Evolutionary conservation across 2,797 vertebrate genomes (phyloP), one percentile per base, ranked within the genome.

Genomic region (Tarsius wallacei): DNA sequence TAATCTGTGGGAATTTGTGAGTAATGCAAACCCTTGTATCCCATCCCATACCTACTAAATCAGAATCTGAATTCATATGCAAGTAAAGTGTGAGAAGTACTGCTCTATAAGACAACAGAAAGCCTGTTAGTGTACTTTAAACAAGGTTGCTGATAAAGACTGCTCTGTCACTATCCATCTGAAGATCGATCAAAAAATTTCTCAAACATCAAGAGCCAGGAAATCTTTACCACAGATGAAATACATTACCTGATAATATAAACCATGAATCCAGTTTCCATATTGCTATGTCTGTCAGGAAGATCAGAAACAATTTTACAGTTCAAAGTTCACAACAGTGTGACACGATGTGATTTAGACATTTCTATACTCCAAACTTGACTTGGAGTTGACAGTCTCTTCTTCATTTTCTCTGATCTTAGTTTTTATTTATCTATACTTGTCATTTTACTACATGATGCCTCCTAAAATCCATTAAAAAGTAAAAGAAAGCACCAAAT

Each of bases 401-500:
- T 83, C 83, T 84, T 74, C 42, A 36, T 42, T 73, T n/a, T 88
- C 51, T 74, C 66, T 70, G 14, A 61, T 61, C 24, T 95, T 90
- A 55, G 63, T 49, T 87, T 94, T 94, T 86, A 82, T 85, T 90
- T 64, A 89, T 81, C 53, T 94, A 49, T 42, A n/a, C 36, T 53
- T 76, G 24, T 31, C 55, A 22, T 64, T 47, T 93, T 83, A 66
- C 28, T 55, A 36, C 11, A 77, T 53, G 51, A 93, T 53, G 24
- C 17, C 26, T 93, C 49, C 22, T 87, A 93, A 74, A 91, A 87
- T 63, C 47, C 51, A 90, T 68, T 61, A 77, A 53, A 84, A 85
- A 92, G 57, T 53, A 66, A 86, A 90, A 64, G 36, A 74, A 82
- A 76, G 66, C 71, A 96, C 81, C 47, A 94, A 73, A 87, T 77